A percentile compares a stretch with the other conserved stretches of the same genome.
These are phyloP conservation scores for Callyntrura guangdongensis DNA, from an alignment of 2,888 invertebrate species.

Conservation along the genomic window DNA sequence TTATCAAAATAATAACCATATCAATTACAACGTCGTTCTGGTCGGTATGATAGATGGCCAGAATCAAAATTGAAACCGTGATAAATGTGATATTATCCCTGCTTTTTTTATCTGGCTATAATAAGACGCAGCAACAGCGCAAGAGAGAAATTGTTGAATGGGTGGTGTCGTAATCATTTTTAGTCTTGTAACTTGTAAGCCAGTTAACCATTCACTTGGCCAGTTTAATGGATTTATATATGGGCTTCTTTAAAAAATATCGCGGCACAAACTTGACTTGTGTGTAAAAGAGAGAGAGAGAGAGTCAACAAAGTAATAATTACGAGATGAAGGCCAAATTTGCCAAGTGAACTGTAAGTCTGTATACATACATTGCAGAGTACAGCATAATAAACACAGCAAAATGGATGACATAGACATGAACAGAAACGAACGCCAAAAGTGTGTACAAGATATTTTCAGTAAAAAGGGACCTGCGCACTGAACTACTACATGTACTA, in stretches of 20 bases:
- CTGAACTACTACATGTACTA: background rate
- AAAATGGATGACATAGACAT: background rate
- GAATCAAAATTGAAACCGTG: conserved; percentile 21
- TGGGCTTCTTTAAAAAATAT: background rate
- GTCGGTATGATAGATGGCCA: conserved; percentile 4
- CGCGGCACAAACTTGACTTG: background rate
- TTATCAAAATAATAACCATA: background rate
- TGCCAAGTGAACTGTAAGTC: conserved; percentile 25
- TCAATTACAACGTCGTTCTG: background rate
- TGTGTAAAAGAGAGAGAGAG: background rate
- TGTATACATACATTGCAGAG: background rate
- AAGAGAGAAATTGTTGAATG: background rate
- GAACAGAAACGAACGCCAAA: background rate
- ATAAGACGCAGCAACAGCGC: background rate
- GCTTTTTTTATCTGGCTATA: background rate
- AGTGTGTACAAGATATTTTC: background rate
- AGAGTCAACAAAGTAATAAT: conserved; percentile 21
- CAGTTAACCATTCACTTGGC: conserved; percentile 21
- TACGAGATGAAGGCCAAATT: conserved; percentile 45
- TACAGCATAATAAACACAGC: background rate
- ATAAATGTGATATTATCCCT: conserved; percentile 1
- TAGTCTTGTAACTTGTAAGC: too few species aligned
- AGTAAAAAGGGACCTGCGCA: conserved; percentile 25
- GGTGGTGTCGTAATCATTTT: conserved; percentile 12
- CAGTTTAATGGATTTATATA: background rate